phyloP scores from a whole-genome alignment of 2,113 vertebrate genomes.

The Theropithecus gelada region DNA sequence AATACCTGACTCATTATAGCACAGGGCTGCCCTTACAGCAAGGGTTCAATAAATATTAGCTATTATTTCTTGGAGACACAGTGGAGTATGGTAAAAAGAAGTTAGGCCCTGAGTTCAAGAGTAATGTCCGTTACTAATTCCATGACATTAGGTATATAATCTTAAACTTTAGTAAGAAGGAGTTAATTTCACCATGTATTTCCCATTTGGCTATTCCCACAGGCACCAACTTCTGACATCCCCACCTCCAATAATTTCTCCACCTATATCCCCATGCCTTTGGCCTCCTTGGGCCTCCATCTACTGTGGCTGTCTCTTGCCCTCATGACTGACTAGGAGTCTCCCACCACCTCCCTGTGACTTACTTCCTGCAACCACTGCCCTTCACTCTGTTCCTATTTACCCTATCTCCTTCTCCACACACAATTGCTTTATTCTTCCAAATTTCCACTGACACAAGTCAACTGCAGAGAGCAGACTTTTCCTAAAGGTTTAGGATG shows the following conservation, averaged over 20 bases:
- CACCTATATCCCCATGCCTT: fast-evolving
- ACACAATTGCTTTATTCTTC: background rate
- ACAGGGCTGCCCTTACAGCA: background rate
- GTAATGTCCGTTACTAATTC: background rate
- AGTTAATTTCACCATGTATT: no score
- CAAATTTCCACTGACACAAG: background rate
- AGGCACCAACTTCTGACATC: no score
- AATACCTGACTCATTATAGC: background rate
- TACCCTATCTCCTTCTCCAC: background rate
- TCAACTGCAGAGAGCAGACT: background rate
- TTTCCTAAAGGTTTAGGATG: background rate
- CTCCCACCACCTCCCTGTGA: no score
- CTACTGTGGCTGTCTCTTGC: fast-evolving
- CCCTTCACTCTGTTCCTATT: background rate
- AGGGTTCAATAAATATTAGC: background rate
- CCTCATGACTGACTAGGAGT: background rate
- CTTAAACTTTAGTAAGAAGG: background rate
- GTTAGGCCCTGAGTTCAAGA: background rate
- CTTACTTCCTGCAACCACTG: background rate
- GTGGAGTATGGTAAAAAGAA: background rate
- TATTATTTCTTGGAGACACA: background rate
- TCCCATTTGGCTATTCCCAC: no score
- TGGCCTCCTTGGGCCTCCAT: background rate
- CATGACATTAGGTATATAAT: background rate
- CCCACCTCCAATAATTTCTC: fast-evolving